A percentile compares a stretch with the other conserved stretches of the same genome.
Evolutionary conservation across 2,113 vertebrate species (phyloP).

Genomic region (Cynoglossus semilaevis): DNA sequence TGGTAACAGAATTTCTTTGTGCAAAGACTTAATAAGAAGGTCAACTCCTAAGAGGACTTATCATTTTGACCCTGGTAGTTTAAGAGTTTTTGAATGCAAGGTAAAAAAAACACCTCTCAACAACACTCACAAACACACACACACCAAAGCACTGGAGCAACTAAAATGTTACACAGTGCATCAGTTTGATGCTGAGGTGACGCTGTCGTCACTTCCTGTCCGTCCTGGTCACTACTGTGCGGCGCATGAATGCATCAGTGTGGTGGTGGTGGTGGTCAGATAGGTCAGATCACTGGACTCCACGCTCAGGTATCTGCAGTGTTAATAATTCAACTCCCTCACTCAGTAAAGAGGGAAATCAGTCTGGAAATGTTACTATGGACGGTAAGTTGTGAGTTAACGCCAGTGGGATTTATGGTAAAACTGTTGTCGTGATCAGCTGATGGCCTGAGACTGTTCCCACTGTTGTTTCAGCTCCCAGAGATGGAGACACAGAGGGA

Average conservation of each 20-base stretch:
- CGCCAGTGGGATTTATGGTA: not conserved
- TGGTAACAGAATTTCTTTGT: too few species aligned
- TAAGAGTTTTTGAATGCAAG: too few species aligned
- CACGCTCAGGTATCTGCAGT: constrained; percentile 56
- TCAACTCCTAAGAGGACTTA: too few species aligned
- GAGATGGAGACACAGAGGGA: constrained; percentile 48
- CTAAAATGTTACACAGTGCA: not conserved
- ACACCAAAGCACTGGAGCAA: too few species aligned
- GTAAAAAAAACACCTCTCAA: too few species aligned
- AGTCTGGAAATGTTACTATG: constrained; percentile 66
- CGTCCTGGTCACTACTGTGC: constrained; percentile 42
- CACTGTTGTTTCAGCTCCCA: constrained; percentile 47
- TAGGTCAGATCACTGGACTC: constrained; percentile 24
- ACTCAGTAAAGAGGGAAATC: constrained; percentile 64
- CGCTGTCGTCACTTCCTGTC: constrained; percentile 2
- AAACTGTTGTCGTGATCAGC: not conserved
- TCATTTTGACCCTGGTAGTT: not conserved
- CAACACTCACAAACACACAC: too few species aligned
- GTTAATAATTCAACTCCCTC: constrained; percentile 73
- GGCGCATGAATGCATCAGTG: not conserved
- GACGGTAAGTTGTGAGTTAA: constrained; percentile 60
- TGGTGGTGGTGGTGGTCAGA: not conserved
- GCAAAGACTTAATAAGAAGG: too few species aligned
- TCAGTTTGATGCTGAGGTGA: constrained; percentile 21
- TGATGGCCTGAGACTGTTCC: constrained; percentile 20